Percentiles rank a stretch among this genome's conserved stretches.
Conservation (phyloP, 2,888 invertebrate genomes). For the Orthosia cruda region DNA sequence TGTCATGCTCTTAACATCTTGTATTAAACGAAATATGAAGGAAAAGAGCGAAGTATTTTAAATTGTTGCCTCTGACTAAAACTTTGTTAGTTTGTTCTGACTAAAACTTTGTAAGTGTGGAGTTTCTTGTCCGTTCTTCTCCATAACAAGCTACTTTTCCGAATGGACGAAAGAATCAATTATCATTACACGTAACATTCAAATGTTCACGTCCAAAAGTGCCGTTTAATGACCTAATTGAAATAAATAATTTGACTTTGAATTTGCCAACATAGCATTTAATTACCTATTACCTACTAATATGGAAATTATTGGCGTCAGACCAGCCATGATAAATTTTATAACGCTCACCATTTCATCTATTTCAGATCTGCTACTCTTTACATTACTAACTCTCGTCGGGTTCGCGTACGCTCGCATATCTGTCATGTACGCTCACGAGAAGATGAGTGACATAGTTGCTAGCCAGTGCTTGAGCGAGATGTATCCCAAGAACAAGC, state of each 20-base stretch:
- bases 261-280: not conserved
- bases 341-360: not conserved
- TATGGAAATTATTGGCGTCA: too few species aligned
- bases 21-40: too few species aligned
- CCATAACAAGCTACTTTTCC: too few species aligned
- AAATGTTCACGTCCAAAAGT: too few species aligned
- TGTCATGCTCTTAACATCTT: too few species aligned
- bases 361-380: slow-evolving; percentile 65
- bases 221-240: too few species aligned
- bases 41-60: not conserved
- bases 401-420: slow-evolving; percentile 76
- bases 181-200: too few species aligned
- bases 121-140: too few species aligned
- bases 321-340: not conserved
- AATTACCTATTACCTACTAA: too few species aligned
- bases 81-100: not conserved
- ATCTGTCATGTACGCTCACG: slow-evolving; percentile 89
- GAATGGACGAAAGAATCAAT: too few species aligned
- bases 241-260: too few species aligned
- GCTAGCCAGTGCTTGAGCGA: slow-evolving; percentile 85
- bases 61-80: not conserved
- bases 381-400: slow-evolving; percentile 68
- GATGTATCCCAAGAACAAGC: slow-evolving; percentile 84
- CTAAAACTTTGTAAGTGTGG: not conserved
- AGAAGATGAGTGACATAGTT: slow-evolving; percentile 82